Evolutionary conservation across 2,797 vertebrate genomes (phyloP), one percentile per base, ranked within the genome.

Genomic region (Parambassis ranga): DNA sequence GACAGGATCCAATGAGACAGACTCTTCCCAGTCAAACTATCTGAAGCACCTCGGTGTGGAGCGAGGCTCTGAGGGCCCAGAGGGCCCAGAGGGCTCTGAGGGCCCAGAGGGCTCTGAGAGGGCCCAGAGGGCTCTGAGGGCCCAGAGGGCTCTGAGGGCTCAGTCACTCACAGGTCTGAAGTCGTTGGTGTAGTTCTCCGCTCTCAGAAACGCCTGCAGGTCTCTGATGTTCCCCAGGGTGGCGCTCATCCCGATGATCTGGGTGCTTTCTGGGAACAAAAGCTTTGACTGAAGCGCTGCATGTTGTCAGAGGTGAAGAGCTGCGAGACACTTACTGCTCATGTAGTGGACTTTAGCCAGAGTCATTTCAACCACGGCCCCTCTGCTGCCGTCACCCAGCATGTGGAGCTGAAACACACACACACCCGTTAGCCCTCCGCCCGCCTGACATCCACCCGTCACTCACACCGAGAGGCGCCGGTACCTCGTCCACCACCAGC

Each of bases 161-260:
- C 7, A 5, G 19, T 30, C 9, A 91, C 95, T 46, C 79, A 98
- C 98, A 49, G 98, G 98, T 75, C 98, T 93, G 75, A 98, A 99
- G 72, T 94, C 87, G 47, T 84, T 94, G 1, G 84, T 91, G 71
- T 95, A 99, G 76, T 95, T 95, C 6, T 99, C 96, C 0, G 98
- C 98, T 71, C 76, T 93, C 47, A 99, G 79, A 75, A 99, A 99
- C 23, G 67, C 87, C 89, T 97, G 95, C 27, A 99, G 90, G 67
- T 99, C 98, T 59, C 60, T 74, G 48, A 96, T 92, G 19, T 99
- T 99, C 56, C 91, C 96, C 75, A 99, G 79, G 0, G 98, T 99
- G 60, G 98, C 98, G 71, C 97, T 99, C 96, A 99, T 98, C 9
- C 97, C 96, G 68, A 99, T 92, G 31, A 99, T 93, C 62, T 99